Evolutionary conservation across 2,113 vertebrate species (phyloP).

Genomic region (Dinomys branickii): DNA sequence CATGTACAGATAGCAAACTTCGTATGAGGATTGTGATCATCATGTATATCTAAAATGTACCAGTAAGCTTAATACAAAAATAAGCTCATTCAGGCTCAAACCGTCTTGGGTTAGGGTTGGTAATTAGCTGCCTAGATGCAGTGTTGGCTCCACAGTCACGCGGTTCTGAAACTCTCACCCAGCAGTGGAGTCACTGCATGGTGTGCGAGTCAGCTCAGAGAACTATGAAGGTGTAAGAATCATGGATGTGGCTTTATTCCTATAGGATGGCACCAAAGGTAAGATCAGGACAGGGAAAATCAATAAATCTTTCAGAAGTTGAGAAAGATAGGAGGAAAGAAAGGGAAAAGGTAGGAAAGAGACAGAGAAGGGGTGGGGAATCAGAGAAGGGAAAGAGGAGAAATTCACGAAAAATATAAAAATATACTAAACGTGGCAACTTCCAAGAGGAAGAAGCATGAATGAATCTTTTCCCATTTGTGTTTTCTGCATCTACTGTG

Average conservation of each 20-base stretch:
- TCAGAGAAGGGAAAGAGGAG: not conserved
- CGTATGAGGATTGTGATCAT: not conserved
- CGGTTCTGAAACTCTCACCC: not conserved
- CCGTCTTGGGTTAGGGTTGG: not conserved
- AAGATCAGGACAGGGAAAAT: not conserved
- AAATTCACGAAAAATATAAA: not conserved
- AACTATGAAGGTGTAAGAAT: not conserved
- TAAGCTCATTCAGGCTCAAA: not conserved
- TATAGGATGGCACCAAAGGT: not conserved
- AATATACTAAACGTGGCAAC: not conserved
- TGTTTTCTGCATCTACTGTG: constrained; percentile 2
- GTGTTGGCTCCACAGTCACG: not conserved
- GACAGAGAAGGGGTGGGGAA: accelerated
- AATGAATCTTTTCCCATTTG: not conserved
- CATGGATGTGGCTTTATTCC: not conserved
- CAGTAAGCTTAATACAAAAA: not conserved
- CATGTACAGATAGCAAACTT: too few species aligned
- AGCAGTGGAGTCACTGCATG: not conserved
- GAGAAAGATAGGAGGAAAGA: not conserved
- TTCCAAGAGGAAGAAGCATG: not conserved
- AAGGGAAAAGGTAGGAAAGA: accelerated
- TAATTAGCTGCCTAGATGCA: not conserved
- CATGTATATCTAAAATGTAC: not conserved
- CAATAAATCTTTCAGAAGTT: not conserved
- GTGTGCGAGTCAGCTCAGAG: not conserved